Percentiles rank a stretch among this genome's conserved stretches.
Conservation (phyloP, 1,140 invertebrate genomes). For the Trichomalopsis sarcophagae region DNA sequence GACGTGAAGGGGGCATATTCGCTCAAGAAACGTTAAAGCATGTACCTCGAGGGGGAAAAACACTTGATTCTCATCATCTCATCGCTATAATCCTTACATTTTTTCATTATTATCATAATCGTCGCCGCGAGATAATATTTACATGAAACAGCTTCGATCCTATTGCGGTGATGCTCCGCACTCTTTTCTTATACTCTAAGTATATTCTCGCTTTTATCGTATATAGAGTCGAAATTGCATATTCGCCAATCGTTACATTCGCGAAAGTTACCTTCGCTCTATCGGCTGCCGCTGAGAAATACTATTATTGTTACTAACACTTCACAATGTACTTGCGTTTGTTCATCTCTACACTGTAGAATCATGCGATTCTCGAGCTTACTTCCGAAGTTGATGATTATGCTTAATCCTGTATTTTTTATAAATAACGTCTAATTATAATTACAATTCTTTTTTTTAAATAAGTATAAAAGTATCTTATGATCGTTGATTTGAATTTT, state of each 20-base stretch:
- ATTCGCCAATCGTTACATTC: background rate
- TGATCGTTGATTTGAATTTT: background rate
- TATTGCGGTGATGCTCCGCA: background rate
- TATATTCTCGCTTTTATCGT: slow-evolving; percentile 13
- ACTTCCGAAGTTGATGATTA: background rate
- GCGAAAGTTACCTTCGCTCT: background rate
- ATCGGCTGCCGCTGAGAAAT: background rate
- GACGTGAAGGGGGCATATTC: slow-evolving; percentile 60
- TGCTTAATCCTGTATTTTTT: background rate
- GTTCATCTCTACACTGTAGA: background rate
- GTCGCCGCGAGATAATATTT: slow-evolving; percentile 25
- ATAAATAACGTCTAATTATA: background rate
- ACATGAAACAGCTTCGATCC: slow-evolving; percentile 26
- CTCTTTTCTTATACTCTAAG: slow-evolving; percentile 6
- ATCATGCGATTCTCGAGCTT: background rate
- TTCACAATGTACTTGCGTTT: background rate
- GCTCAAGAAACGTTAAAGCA: slow-evolving; percentile 59
- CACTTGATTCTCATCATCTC: slow-evolving; percentile 44
- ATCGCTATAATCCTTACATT: slow-evolving; percentile 36
- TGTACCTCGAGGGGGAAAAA: slow-evolving; percentile 58
- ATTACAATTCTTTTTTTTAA: background rate
- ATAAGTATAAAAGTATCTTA: background rate
- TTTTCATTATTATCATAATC: slow-evolving; percentile 49
- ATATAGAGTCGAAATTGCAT: background rate
- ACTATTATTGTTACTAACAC: slow-evolving; percentile 5